Conservation (phyloP, 2,888 invertebrate genomes). For the Caenorhabditis becei region DNA sequence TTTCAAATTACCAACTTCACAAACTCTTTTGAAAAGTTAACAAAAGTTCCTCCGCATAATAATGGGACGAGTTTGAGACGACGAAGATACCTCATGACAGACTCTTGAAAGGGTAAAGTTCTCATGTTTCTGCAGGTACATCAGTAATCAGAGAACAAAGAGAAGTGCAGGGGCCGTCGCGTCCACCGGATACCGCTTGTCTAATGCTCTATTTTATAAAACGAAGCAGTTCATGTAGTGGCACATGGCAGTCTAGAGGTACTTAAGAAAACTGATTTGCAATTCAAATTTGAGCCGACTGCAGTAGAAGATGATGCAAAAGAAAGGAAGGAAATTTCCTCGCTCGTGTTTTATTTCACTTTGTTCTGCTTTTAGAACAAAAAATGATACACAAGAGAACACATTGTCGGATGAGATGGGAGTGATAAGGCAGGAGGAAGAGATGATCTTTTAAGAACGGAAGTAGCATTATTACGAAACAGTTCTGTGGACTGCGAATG, state of each 20-base stretch:
- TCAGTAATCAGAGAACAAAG: slow-evolving; percentile 9
- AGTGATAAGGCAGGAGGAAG: neutral
- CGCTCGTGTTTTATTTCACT: too few species aligned
- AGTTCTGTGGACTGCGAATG: neutral
- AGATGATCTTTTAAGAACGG: neutral
- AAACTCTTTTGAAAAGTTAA: neutral
- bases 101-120: slow-evolving; percentile 7
- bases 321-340: neutral
- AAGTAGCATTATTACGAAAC: neutral
- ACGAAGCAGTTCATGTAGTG: neutral
- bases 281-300: slow-evolving; percentile 5
- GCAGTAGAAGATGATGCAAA: neutral
- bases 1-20: too few species aligned
- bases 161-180: neutral
- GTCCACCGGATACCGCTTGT: neutral
- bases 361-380: neutral
- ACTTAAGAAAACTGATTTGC: slow-evolving; percentile 8
- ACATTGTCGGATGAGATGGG: neutral
- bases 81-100: neutral
- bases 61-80: neutral
- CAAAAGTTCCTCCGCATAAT: neutral
- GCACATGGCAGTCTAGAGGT: neutral
- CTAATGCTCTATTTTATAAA: neutral
- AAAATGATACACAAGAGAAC: neutral
- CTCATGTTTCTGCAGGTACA: slow-evolving; percentile 8